A percentile compares a stretch with the other conserved stretches of the same genome.
Conservation (phyloP, 2,113 vertebrate genomes). For the Malaclemys terrapin region DNA sequence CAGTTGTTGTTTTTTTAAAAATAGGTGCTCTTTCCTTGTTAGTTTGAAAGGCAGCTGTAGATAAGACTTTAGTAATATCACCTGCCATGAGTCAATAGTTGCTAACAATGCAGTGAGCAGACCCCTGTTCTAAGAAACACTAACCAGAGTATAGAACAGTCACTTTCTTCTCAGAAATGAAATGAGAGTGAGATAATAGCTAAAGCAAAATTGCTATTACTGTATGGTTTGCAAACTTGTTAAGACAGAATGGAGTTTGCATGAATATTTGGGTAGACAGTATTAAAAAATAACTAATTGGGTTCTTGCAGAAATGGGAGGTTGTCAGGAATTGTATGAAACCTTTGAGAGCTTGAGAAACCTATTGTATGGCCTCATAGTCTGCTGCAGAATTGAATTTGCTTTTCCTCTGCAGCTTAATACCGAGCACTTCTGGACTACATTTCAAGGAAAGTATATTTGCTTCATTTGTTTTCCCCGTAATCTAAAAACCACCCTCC, state of each 20-base stretch:
- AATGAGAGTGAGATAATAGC: neutral
- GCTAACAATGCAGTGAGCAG: conserved; percentile 26
- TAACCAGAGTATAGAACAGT: conserved; percentile 10
- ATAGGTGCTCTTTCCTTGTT: neutral
- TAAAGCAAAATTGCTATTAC: neutral
- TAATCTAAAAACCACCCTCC: conserved; percentile 53
- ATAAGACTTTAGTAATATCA: neutral
- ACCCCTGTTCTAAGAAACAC: neutral
- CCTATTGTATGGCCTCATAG: conserved; percentile 16
- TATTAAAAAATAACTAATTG: conserved; percentile 37
- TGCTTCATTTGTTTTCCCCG: conserved; percentile 68
- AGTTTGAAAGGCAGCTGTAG: neutral
- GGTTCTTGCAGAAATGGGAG: conserved; percentile 23
- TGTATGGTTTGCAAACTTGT: neutral
- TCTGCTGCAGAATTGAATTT: conserved; percentile 67
- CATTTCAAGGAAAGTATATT: conserved; percentile 64
- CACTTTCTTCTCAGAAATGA: neutral
- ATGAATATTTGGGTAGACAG: conserved; percentile 27
- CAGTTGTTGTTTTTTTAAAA: neutral
- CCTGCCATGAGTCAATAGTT: neutral
- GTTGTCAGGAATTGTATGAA: conserved; percentile 42
- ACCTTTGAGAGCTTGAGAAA: conserved; percentile 46
- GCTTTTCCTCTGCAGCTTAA: conserved; percentile 74
- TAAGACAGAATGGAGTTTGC: neutral
- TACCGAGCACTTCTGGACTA: conserved; percentile 73